Conservation (phyloP, 2,797 vertebrate genomes). For the Muscicapa striata region DNA sequence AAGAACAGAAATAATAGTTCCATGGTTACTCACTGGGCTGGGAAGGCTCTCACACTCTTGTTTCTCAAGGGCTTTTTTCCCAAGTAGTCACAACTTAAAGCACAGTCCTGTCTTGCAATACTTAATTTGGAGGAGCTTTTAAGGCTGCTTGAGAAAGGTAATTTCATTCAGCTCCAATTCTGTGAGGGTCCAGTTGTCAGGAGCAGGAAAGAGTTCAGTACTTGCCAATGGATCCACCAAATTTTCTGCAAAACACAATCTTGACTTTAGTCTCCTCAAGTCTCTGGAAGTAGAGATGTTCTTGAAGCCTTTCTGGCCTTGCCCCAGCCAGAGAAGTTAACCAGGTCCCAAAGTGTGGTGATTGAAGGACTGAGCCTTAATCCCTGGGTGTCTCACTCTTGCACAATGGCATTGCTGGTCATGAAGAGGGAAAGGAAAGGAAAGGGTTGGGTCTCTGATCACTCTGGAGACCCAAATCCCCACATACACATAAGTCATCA, state of each 20-base stretch:
- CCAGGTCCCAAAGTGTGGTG: neutral
- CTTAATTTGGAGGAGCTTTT: neutral
- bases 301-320: neutral
- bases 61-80: conserved; percentile 6
- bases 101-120: neutral
- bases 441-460: neutral
- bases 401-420: neutral
- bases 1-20: conserved; percentile 16
- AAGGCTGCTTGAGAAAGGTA: neutral
- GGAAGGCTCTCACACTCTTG: neutral
- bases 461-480: neutral
- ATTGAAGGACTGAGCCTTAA: neutral
- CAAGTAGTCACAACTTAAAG: neutral
- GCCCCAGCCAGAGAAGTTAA: neutral
- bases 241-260: neutral
- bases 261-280: neutral
- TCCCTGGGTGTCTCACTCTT: neutral
- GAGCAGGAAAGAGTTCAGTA: neutral
- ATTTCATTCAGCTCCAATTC: neutral
- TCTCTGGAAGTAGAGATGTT: neutral
- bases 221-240: neutral
- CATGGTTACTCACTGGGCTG: conserved; percentile 8
- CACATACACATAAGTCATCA: neutral
- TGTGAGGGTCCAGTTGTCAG: neutral
- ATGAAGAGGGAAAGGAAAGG: neutral